Evolutionary conservation across 2,113 vertebrate genomes (phyloP), one percentile per base, ranked within the genome.

Genomic region (Reinhardtius hippoglossoides): DNA sequence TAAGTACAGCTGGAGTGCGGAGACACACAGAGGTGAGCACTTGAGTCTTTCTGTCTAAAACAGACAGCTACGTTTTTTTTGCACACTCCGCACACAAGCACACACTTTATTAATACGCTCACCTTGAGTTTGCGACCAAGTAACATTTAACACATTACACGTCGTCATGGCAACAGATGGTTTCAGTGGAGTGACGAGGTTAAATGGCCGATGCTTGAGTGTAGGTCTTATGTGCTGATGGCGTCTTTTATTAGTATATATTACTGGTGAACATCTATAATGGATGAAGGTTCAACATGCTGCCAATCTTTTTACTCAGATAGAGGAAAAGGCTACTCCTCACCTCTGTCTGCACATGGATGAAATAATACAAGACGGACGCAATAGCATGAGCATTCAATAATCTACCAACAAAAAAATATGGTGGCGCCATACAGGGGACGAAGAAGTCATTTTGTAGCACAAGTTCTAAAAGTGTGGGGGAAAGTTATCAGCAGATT

Each of bases 1-100:
- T 85, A 87, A 87, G 75, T 86, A 82, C 83, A 91, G 86, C 87
- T 90, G 88, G 88, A 88, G 72, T 16, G 59, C 24, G 27, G 80
- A 64, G 71, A 67, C 52, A 14, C 13, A 12, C 42, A 31, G 67
- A 85, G 83, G 78, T 82, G 85, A 84, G 55, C 55, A 16, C 68
- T 44, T 0, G 74, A 54, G 16, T 66, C 65, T 77, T 62, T 42
- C 57, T 55, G 44, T 57, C 71, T 74, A 65, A 63, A 67, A 50
- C 10, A 67, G 4, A 74, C 62, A 61, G 50, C 16, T 15, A 21
- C 67, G 42, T 27, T 27, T 24, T 21, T 0, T 21, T 18, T 40
- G 37, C 46, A 48, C 15, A 21, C 44, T 60, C 31, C 2, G 52
- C 42, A 72, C 48, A 67, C 48, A 67, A 71, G 50, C 5, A 60